These are phyloP conservation scores for Calyptommatus sinebrachiatus DNA, from an alignment of 2,113 vertebrate species.

Conservation along the genomic window DNA sequence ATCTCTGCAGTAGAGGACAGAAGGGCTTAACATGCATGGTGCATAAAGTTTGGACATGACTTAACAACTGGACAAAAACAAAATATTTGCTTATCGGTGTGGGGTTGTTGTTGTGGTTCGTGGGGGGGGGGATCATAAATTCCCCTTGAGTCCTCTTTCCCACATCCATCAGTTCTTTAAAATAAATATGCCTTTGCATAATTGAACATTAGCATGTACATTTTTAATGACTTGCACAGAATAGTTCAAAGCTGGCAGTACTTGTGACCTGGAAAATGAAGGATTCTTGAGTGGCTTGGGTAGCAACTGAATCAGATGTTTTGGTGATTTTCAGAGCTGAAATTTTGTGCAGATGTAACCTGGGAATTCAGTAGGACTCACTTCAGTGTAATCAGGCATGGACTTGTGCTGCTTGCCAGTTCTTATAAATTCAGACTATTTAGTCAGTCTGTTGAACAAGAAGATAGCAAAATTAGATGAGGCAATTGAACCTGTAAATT, in stretches of 20 bases:
- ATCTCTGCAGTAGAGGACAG: too few relatives aligned
- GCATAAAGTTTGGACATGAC: too few relatives aligned
- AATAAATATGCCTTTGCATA: neutral
- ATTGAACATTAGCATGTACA: neutral
- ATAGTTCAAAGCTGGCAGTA: neutral
- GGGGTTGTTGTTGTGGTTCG: neutral
- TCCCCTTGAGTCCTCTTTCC: neutral
- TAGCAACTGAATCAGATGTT: neutral
- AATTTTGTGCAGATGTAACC: neutral
- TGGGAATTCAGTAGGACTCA: neutral
- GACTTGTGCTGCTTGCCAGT: neutral
- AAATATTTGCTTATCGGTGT: neutral
- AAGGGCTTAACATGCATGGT: too few relatives aligned
- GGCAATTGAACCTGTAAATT: neutral
- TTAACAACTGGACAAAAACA: too few relatives aligned
- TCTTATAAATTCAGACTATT: neutral
- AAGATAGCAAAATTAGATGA: neutral
- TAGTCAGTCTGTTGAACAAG: neutral
- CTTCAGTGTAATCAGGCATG: neutral
- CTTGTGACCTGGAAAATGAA: neutral
- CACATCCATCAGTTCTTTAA: neutral
- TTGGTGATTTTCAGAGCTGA: neutral
- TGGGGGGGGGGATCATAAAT: neutral
- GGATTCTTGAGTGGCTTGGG: neutral
- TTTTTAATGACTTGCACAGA: neutral